Conservation (phyloP, 2,113 vertebrate species). For the Mungos mungo region DNA sequence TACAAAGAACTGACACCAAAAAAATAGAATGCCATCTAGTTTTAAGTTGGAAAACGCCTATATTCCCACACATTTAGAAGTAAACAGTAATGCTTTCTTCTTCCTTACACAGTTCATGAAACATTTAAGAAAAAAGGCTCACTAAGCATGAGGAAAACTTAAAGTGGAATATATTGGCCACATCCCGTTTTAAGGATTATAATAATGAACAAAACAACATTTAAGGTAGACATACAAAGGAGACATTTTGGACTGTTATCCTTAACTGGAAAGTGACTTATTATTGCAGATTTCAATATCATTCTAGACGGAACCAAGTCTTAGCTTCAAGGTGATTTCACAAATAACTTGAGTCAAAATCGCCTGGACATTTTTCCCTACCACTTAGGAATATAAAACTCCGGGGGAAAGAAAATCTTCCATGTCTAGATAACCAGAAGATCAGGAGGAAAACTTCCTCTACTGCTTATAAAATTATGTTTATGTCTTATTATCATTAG, state of each 20-base stretch:
- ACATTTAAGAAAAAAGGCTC: not conserved
- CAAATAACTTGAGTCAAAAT: slow-evolving; percentile 30
- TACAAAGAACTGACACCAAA: not conserved
- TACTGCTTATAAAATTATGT: not conserved
- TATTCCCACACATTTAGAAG: not conserved
- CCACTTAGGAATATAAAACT: not conserved
- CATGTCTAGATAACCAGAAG: not conserved
- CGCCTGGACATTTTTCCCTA: not conserved
- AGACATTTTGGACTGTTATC: not conserved
- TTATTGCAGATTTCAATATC: not conserved
- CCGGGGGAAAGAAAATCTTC: not conserved
- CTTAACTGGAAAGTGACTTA: not conserved
- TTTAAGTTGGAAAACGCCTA: not conserved
- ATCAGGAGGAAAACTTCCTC: slow-evolving; percentile 20
- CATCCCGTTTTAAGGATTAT: not conserved
- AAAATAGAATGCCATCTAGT: not conserved
- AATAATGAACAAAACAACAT: slow-evolving; percentile 6
- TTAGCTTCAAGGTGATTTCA: slow-evolving; percentile 31
- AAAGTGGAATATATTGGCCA: not conserved
- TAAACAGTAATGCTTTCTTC: not conserved
- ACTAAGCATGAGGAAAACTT: slow-evolving; percentile 1
- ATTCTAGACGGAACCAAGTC: not conserved
- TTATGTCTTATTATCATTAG: not conserved
- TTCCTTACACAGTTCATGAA: not conserved
- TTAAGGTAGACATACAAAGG: not conserved